Conservation (phyloP, 2,113 vertebrate genomes). For the Passer domesticus region DNA sequence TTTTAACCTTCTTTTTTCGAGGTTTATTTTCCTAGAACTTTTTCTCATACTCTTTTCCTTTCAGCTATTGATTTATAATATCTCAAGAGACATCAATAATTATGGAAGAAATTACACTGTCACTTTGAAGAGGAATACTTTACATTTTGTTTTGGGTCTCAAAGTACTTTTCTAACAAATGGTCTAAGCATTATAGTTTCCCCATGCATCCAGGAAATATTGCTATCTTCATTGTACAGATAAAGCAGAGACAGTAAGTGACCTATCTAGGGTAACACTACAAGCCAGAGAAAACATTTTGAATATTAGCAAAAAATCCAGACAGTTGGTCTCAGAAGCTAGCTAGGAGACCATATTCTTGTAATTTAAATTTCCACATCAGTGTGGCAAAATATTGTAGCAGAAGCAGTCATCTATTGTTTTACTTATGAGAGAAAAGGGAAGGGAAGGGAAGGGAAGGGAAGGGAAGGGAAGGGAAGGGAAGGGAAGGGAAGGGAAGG, state of each 20-base stretch:
- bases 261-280: background rate
- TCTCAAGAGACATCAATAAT: constrained; percentile 28
- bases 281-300: background rate
- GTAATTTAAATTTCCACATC: background rate
- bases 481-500: background rate
- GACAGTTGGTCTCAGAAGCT: background rate
- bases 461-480: background rate
- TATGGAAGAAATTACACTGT: background rate
- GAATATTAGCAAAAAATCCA: background rate
- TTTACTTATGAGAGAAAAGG: background rate
- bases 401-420: background rate
- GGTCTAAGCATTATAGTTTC: background rate
- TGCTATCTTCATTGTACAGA: background rate
- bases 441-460: background rate
- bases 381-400: background rate
- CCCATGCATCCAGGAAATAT: background rate
- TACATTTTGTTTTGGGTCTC: background rate
- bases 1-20: background rate
- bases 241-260: background rate
- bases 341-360: background rate
- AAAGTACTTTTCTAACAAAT: background rate
- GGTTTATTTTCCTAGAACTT: constrained; percentile 15
- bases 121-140: constrained; percentile 24
- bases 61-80: constrained; percentile 49
- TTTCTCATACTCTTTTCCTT: constrained; percentile 48